These are phyloP conservation scores for Tiphia femorata DNA, from an alignment of 2,888 invertebrate genomes.

Conservation along the genomic window DNA sequence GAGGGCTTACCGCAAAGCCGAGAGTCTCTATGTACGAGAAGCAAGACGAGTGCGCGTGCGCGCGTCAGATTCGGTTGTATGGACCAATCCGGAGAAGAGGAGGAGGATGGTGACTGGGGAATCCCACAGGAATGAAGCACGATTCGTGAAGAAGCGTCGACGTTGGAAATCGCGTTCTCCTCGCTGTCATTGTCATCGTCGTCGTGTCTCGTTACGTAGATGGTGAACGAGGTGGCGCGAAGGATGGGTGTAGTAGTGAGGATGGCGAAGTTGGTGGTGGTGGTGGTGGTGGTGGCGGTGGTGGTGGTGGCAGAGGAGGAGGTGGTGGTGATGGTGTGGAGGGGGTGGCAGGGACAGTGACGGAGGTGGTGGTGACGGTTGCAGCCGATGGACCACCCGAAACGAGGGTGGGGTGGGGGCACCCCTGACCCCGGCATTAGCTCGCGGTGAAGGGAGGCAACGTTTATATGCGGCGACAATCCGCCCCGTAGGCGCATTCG, in stretches of 20 bases:
- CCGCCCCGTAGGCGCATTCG: conserved; percentile 68
- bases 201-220: conserved; percentile 1
- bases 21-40: no score
- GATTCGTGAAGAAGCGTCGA: neutral
- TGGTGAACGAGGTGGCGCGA: conserved; percentile 36
- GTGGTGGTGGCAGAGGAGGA: conserved; percentile 12
- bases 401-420: conserved; percentile 63
- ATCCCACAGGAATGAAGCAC: neutral
- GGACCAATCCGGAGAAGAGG: no score
- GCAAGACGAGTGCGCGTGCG: no score
- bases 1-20: no score
- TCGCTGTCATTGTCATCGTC: conserved; percentile 33
- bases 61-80: no score
- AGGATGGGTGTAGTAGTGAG: neutral
- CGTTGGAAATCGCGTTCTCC: conserved; percentile 7
- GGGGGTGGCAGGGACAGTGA: conserved; percentile 7
- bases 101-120: no score
- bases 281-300: conserved; percentile 8
- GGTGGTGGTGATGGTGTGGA: conserved; percentile 1
- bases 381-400: conserved; percentile 58
- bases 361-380: conserved; percentile 7
- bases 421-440: conserved; percentile 65
- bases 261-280: conserved; percentile 16
- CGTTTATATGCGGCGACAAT: conserved; percentile 67
- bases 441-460: conserved; percentile 68